Percentiles rank a stretch among this genome's conserved stretches.
Conservation (phyloP, 2,113 vertebrate species). For the Montifringilla adamsi region DNA sequence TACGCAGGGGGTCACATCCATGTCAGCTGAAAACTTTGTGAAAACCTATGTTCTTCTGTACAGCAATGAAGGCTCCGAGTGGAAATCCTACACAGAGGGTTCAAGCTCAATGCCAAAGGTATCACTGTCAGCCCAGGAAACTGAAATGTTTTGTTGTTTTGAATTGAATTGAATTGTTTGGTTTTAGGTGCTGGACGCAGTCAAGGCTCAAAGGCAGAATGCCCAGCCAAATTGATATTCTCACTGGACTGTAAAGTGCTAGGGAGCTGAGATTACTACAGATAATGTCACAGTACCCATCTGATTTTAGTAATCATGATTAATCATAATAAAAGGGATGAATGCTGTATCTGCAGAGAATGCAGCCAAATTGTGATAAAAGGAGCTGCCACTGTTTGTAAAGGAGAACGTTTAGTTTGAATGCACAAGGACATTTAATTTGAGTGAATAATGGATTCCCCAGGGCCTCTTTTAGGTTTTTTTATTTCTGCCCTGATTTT, state of each 20-base stretch:
- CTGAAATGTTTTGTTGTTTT: not conserved
- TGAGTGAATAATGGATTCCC: not conserved
- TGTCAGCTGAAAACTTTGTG: slow-evolving; percentile 83
- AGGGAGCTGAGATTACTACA: not conserved
- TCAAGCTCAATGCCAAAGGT: slow-evolving; percentile 78
- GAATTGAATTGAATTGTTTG: not conserved
- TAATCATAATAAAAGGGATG: not conserved
- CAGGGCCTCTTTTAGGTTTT: not conserved
- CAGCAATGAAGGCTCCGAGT: slow-evolving; percentile 80
- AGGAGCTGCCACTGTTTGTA: not conserved
- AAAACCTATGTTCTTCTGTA: slow-evolving; percentile 79
- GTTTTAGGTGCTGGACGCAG: not conserved
- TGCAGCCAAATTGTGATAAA: not conserved
- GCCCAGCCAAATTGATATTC: not conserved
- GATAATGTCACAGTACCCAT: not conserved
- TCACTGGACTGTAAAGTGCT: not conserved
- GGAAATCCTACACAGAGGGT: slow-evolving; percentile 80
- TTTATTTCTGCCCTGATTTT: not conserved
- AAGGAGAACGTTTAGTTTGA: not conserved
- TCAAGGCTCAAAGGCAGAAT: not conserved
- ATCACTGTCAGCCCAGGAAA: not conserved
- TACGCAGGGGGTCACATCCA: slow-evolving; percentile 85
- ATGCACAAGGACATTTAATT: not conserved
- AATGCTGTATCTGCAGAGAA: not conserved
- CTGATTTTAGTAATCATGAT: not conserved